Evolutionary conservation across 1,140 invertebrate species (phyloP).

Genomic region (Choristoneura fumiferana): DNA sequence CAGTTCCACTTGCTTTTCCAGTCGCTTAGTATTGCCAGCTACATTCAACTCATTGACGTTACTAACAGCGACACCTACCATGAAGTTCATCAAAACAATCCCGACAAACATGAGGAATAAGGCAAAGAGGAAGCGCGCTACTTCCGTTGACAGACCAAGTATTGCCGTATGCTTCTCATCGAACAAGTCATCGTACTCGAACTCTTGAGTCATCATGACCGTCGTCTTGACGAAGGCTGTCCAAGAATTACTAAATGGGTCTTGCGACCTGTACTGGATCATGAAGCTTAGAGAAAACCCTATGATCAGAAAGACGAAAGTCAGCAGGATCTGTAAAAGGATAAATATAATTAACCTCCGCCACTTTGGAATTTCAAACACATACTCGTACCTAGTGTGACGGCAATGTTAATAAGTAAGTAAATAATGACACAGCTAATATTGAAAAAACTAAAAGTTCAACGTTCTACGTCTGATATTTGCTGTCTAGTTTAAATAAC

Average conservation of each 20-base stretch:
- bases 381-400: no score
- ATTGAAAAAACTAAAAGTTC: neutral
- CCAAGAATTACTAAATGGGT: constrained; percentile 40
- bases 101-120: constrained; percentile 75
- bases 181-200: constrained; percentile 49
- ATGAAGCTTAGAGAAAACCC: constrained; percentile 67
- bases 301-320: constrained; percentile 49
- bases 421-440: no score
- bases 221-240: constrained; percentile 57
- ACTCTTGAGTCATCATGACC: constrained; percentile 69
- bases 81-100: constrained; percentile 78
- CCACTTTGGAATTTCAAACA: no score
- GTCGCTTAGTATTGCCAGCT: constrained; percentile 45
- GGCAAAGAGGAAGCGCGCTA: constrained; percentile 70
- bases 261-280: constrained; percentile 44
- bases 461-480: no score
- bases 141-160: constrained; percentile 21
- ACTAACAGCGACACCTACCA: constrained; percentile 78
- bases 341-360: neutral
- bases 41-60: constrained; percentile 75
- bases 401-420: no score
- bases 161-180: constrained; percentile 24
- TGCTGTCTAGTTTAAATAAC: neutral
- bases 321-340: constrained; percentile 44
- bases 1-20: constrained; percentile 39